A percentile compares a stretch with the other conserved stretches of the same genome.
Conservation (phyloP, 2,888 invertebrate genomes). For the Alsophila aescularia region DNA sequence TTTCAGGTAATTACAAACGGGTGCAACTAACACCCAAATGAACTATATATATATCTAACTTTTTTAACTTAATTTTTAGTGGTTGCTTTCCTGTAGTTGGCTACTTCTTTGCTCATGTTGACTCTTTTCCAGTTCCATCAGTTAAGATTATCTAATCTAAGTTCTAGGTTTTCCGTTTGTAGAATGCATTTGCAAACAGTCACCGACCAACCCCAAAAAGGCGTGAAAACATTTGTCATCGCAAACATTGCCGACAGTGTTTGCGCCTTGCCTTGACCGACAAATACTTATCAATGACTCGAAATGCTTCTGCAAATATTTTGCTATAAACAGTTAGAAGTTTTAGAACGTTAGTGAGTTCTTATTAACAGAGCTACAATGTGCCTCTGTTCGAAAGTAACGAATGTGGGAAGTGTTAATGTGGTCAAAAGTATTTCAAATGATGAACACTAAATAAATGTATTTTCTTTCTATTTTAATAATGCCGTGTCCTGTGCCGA, state of each 20-base stretch:
- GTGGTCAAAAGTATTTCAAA: slow-evolving; percentile 10
- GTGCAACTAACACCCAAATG: no score
- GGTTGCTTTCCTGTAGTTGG: no score
- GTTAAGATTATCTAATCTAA: no score
- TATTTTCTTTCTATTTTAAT: no score
- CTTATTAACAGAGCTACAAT: slow-evolving; percentile 6
- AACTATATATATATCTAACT: no score
- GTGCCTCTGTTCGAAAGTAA: background rate
- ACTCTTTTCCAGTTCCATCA: no score
- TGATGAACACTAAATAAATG: background rate
- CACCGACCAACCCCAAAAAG: slow-evolving; percentile 1
- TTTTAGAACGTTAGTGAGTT: slow-evolving; percentile 13
- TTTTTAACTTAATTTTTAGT: no score
- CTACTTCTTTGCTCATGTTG: no score
- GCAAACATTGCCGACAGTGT: slow-evolving; percentile 12
- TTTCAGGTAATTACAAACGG: no score
- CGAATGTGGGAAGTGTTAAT: slow-evolving; percentile 21
- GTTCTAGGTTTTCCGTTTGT: no score
- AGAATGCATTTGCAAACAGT: no score
- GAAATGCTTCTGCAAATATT: slow-evolving; percentile 19
- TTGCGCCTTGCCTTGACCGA: slow-evolving; percentile 15
- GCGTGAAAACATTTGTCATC: slow-evolving; percentile 9
- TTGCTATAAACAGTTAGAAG: slow-evolving; percentile 8
- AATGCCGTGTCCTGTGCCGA: background rate
- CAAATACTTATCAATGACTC: slow-evolving; percentile 23